Base-by-base conservation (phyloP, 2,797 vertebrate genomes). In the Sebastes glaucus region DNA sequence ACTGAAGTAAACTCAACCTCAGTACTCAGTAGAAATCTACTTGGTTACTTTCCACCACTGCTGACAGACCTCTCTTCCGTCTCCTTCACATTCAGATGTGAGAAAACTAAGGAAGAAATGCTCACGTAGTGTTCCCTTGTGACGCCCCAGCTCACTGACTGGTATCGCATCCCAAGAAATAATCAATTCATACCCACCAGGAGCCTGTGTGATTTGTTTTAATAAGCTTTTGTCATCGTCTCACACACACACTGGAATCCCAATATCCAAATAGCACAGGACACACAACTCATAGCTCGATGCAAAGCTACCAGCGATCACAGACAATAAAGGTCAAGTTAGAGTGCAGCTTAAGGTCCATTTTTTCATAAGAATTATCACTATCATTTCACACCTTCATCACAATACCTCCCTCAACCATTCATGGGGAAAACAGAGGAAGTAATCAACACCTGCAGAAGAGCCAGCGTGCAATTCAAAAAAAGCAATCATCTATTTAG, bases 131-230 rank as follows among this genome's bases (percentile, higher is more conserved):
- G 30, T 55, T 88, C 85, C 83, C 87, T 7, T 1, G 68, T 33
- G 82, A 81, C 7, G 7, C 65, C 18, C 46, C 59, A 60, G 86
- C 85, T 87, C 89, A 88, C 74, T 76, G 82, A 86, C 84, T 90
- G 76, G n/a, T 53, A 75, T 83, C 74, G 28, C 78, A 91, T 79
- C 76, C 71, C 2, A 23, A 84, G 77, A 86, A 90, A 88, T 89
- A 90, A 93, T 92, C 82, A 89, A 84, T 89, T 88, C 88, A 77
- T 38, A 75, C 86, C 75, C 88, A 73, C 75, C 74, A 87, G 72
- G 74, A 81, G 87, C 71, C 70, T 83, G 81, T 80, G 80, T 86
- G 83, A 89, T 90, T 88, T 23, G 52, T 89, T 93, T 94, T 93
- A 94, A 91, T 94, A 83, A 82, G 90, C 68, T 87, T 89, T 87